Conservation (phyloP, 2,113 vertebrate genomes). For the Oreochromis tanganicae region DNA sequence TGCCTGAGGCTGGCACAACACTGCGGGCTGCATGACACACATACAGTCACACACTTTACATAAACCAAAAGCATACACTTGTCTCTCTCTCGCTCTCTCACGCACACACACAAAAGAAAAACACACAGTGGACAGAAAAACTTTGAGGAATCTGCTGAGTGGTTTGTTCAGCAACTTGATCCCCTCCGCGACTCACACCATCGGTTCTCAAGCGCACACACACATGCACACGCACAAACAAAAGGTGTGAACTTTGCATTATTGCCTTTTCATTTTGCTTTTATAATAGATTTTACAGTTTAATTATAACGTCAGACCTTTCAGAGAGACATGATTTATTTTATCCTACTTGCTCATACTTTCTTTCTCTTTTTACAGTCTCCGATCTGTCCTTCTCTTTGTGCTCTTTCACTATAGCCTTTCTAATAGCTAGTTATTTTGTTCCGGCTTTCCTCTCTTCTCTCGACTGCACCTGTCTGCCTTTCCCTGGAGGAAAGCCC, state of each 20-base stretch:
- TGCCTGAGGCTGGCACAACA: slow-evolving; percentile 25
- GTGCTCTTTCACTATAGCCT: background rate
- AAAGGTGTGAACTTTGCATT: background rate
- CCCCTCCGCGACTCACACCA: slow-evolving; percentile 39
- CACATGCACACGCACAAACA: background rate
- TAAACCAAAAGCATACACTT: background rate
- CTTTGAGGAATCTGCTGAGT: slow-evolving; percentile 73
- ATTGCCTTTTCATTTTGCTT: background rate
- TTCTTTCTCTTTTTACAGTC: background rate
- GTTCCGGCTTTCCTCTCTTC: slow-evolving; percentile 8
- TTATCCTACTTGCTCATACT: background rate
- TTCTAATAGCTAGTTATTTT: slow-evolving; percentile 33
- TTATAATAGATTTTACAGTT: background rate
- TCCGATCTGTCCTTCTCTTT: background rate
- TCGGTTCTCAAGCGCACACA: background rate
- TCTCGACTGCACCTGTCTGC: slow-evolving; percentile 35
- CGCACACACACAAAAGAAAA: slow-evolving; percentile 20
- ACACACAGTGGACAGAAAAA: slow-evolving; percentile 34
- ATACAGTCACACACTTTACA: background rate
- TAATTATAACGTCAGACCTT: background rate
- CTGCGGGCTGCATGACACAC: background rate
- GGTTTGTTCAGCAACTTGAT: slow-evolving; percentile 69
- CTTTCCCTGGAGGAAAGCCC: background rate
- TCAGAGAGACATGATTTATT: background rate
- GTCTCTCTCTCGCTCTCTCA: background rate